These are phyloP conservation scores for Tetragnatha versicolor DNA, from an alignment of 1,140 invertebrate genomes.

Conservation along the genomic window DNA sequence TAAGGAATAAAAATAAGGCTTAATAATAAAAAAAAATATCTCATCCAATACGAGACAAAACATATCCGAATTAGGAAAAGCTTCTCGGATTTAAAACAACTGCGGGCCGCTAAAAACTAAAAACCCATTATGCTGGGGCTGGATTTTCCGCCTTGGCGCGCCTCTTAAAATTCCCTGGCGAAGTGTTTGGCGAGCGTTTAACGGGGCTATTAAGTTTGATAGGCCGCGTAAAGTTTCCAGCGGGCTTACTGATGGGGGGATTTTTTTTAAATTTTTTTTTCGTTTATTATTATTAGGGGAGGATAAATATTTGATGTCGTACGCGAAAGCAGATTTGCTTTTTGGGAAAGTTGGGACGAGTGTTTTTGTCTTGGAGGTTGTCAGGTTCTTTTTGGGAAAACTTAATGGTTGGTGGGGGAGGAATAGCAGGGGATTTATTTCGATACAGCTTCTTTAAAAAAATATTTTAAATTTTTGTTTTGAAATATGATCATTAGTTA, in stretches of 20 bases:
- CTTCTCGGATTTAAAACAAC: neutral
- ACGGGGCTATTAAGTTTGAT: slow-evolving; percentile 33
- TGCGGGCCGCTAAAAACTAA: neutral
- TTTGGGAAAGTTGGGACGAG: too few species aligned
- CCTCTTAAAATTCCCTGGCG: slow-evolving; percentile 9
- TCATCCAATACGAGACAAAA: slow-evolving; percentile 15
- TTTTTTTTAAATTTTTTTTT: neutral
- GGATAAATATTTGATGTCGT: slow-evolving; percentile 18
- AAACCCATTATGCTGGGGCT: slow-evolving; percentile 11
- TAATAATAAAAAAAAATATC: slow-evolving; percentile 20
- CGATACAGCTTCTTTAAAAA: too few species aligned
- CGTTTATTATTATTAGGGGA: neutral
- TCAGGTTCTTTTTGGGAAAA: too few species aligned
- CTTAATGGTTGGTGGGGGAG: too few species aligned
- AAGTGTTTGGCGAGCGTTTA: slow-evolving; percentile 11
- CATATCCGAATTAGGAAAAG: slow-evolving; percentile 13
- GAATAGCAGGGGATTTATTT: too few species aligned
- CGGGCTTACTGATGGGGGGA: neutral
- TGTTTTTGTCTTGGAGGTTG: too few species aligned
- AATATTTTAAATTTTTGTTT: too few species aligned
- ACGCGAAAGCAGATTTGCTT: too few species aligned
- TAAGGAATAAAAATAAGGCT: too few species aligned
- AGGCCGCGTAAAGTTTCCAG: slow-evolving; percentile 19
- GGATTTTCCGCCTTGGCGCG: slow-evolving; percentile 1
- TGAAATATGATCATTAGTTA: too few species aligned